Evolutionary conservation across 2,113 vertebrate species (phyloP), one percentile per base, ranked within the genome.

Genomic region (Nematolebias whitei): DNA sequence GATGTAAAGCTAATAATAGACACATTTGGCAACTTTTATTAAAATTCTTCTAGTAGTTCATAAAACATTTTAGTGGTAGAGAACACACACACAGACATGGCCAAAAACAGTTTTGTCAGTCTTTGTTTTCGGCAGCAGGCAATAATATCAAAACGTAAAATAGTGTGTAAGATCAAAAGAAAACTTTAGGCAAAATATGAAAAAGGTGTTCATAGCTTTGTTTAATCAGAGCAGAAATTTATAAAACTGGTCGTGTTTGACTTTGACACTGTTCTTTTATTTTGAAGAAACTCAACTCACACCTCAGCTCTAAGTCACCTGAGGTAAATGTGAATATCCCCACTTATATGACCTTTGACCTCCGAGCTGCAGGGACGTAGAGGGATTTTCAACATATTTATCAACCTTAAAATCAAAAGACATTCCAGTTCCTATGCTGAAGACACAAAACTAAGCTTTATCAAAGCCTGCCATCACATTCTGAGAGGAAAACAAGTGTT

Each of bases 341-440:
- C 47, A 64, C 45, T 62, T 43, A 48, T 66, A 13, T 80, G 80
- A 87, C 77, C 76, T 79, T 57, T 89, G 73, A 80, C 66, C 81
- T 55, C 66, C 64, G 15, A 26, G 51, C 41, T 53, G 40, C 29
- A 3, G 12, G 0, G 39, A 48, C 66, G n/a, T 67, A 63, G 43
- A 48, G 51, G 48, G n/a, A 1, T 22, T 3, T 9, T 43, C 1
- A 35, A 10, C 35, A 12, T 44, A 62, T 29, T 64, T 19, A 22
- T 29, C 40, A 26, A 3, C 12, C 58, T 55, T 18, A 48, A 44
- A 40, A 56, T 74, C 44, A 44, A 7, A 63, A 43, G 43, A 48
- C 7, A 59, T 24, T 35, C 65, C 18, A 2, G 22, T 44, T 48
- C 11, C 22, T 43, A 19, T 60, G 9, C 43, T 72, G 20, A 55